Percentiles rank a stretch among this genome's conserved stretches.
phyloP scores from a whole-genome alignment of 2,797 vertebrate genomes.

The Silurus aristotelis region DNA sequence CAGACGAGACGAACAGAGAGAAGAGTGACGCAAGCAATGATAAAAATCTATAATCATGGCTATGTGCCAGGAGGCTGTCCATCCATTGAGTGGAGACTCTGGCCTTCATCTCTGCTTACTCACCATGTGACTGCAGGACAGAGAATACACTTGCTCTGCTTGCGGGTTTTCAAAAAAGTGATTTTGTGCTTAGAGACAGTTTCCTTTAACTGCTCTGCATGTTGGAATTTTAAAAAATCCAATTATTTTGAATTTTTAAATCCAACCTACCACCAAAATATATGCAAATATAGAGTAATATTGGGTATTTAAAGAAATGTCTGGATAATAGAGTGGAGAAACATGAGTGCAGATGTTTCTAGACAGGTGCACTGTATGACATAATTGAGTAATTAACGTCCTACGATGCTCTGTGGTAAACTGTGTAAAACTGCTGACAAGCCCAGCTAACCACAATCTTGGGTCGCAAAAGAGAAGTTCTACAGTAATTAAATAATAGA shows the following conservation, averaged over 20 bases:
- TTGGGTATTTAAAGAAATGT: not conserved
- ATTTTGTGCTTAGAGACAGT: slow-evolving; percentile 16
- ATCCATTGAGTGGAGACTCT: slow-evolving; percentile 48
- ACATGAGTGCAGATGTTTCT: slow-evolving; percentile 2
- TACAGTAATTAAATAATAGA: not conserved
- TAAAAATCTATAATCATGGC: slow-evolving; percentile 56
- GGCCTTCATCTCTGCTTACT: slow-evolving; percentile 36
- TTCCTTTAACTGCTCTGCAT: not conserved
- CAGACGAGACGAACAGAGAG: slow-evolving; percentile 47
- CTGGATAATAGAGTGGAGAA: not conserved
- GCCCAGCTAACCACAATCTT: not conserved
- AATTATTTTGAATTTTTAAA: not conserved
- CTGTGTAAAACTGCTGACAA: not conserved
- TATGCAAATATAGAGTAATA: not conserved
- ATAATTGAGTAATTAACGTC: not conserved
- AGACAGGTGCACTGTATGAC: slow-evolving; percentile 19
- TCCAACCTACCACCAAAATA: not conserved
- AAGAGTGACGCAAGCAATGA: slow-evolving; percentile 55
- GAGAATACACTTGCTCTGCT: slow-evolving; percentile 7
- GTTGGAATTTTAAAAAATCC: not conserved
- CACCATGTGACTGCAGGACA: slow-evolving; percentile 24
- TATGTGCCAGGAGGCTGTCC: slow-evolving; percentile 58
- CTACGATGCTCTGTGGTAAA: slow-evolving; percentile 3
- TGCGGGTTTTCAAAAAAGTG: slow-evolving; percentile 28
- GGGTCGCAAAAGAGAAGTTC: not conserved